Conservation (phyloP, 1,140 invertebrate species). For the Euura saliciscinereae region DNA sequence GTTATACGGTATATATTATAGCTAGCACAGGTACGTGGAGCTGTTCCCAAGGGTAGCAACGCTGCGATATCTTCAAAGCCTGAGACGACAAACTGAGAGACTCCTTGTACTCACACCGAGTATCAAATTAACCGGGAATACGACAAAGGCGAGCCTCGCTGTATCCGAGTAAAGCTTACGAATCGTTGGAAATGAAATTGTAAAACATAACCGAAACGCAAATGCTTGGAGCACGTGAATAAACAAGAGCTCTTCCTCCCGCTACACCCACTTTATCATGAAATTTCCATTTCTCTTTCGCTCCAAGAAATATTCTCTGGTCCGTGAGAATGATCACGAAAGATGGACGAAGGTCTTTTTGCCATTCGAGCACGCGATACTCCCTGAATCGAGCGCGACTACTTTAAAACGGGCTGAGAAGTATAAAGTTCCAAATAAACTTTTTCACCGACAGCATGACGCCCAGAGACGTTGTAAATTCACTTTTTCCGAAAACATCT, state of each 20-base stretch:
- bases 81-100: not conserved
- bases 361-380: no score
- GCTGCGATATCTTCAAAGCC: not conserved
- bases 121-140: not conserved
- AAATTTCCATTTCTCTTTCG: conserved; percentile 3
- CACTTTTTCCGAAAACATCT: no score
- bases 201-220: not conserved
- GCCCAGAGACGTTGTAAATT: no score
- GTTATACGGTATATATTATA: not conserved
- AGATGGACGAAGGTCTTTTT: not conserved
- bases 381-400: no score
- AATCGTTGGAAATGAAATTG: conserved; percentile 1
- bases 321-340: conserved; percentile 1
- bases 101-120: not conserved
- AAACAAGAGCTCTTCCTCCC: not conserved
- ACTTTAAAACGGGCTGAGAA: no score
- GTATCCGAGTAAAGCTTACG: not conserved
- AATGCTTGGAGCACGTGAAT: not conserved
- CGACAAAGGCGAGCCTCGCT: not conserved
- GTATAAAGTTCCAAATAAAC: no score
- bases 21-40: no score
- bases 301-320: not conserved
- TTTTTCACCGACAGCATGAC: no score
- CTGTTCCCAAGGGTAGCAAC: not conserved
- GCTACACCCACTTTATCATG: not conserved